Evolutionary conservation across 2,113 vertebrate species (phyloP).

Genomic region (Eulemur rufifrons): DNA sequence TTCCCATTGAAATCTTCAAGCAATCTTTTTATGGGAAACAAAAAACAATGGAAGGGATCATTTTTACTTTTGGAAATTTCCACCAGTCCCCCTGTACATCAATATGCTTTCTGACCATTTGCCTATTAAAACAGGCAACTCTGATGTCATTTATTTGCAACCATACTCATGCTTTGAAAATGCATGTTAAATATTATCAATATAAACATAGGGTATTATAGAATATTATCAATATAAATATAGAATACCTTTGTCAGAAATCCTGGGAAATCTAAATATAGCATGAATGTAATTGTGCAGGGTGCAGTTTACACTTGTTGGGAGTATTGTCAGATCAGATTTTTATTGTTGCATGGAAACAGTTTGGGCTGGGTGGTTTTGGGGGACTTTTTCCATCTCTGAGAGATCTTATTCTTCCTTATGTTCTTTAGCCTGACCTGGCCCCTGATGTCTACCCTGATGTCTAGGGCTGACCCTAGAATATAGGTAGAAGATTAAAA

Average conservation of each 20-base stretch:
- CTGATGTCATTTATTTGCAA: not conserved
- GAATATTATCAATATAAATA: not conserved
- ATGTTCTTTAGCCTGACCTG: not conserved
- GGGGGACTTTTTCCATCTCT: not conserved
- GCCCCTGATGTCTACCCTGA: not conserved
- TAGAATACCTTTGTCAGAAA: not conserved
- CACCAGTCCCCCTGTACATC: not conserved
- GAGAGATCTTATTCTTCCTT: constrained; percentile 12
- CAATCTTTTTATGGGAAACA: not conserved
- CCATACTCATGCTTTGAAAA: not conserved
- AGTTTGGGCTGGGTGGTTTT: not conserved
- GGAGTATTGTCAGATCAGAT: not conserved
- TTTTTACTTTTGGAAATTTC: constrained; percentile 28
- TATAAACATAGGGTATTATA: not conserved
- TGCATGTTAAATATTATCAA: not conserved
- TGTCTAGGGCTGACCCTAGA: not conserved
- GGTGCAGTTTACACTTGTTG: not conserved
- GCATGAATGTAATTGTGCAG: not conserved
- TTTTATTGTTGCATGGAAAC: not conserved
- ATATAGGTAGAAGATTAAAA: not conserved
- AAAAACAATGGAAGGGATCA: not conserved
- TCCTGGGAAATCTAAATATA: not conserved
- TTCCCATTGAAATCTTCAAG: not conserved
- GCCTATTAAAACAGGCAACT: not conserved
- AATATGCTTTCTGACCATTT: not conserved